Evolutionary conservation across 2,797 vertebrate genomes (phyloP).

Genomic region (Toxotes lorentzi): DNA sequence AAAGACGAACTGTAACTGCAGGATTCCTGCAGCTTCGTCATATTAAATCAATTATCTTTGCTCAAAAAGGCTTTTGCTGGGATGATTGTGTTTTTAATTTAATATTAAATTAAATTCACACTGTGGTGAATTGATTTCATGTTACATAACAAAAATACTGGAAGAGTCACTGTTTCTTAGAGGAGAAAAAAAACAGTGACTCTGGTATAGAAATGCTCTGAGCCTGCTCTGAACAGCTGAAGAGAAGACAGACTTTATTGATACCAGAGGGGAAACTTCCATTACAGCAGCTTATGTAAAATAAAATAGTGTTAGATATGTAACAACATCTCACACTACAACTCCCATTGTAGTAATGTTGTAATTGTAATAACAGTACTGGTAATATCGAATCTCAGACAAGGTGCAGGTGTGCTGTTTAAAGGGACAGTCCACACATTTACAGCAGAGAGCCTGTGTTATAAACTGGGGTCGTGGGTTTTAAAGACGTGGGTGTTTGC

Average conservation of each 20-base stretch:
- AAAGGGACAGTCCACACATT: neutral
- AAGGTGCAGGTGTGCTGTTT: neutral
- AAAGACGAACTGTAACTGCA: neutral
- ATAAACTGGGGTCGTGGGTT: neutral
- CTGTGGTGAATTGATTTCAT: conserved; percentile 43
- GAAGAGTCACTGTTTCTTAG: neutral
- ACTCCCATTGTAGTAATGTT: neutral
- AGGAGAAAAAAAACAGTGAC: neutral
- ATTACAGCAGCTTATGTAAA: neutral
- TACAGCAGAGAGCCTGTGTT: neutral
- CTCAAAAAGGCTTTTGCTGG: neutral
- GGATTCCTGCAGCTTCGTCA: conserved; percentile 2
- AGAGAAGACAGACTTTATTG: neutral
- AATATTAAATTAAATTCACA: conserved; percentile 36
- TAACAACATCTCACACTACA: neutral
- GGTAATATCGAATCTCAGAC: neutral
- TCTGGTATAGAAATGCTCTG: neutral
- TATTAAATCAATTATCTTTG: conserved; percentile 45
- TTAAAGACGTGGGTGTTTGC: neutral
- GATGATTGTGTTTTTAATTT: conserved; percentile 44
- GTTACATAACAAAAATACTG: conserved; percentile 6
- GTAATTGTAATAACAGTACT: neutral
- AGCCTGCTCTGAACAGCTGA: neutral
- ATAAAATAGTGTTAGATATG: neutral
- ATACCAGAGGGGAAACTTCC: neutral